Conservation (phyloP, 2,888 invertebrate genomes). For the Amaurobius ferox region DNA sequence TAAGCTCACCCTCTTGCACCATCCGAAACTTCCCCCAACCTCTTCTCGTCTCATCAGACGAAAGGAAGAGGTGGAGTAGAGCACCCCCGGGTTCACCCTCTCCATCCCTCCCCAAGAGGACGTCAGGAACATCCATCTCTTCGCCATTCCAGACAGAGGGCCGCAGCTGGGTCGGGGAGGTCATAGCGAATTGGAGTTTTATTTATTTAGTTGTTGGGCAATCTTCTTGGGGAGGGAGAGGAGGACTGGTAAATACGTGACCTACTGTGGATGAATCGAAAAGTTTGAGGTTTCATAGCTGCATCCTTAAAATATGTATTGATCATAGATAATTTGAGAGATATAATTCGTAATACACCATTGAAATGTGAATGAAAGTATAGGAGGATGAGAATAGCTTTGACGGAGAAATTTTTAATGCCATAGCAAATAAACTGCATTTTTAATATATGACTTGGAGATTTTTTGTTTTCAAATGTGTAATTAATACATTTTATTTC, state of each 20-base stretch:
- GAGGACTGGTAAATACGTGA: constrained; percentile 38
- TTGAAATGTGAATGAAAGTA: too few species aligned
- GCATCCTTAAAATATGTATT: too few species aligned
- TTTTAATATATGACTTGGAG: too few species aligned
- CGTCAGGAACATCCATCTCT: constrained; percentile 51
- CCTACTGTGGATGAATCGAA: constrained; percentile 47
- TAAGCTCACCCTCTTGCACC: neutral
- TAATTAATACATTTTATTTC: too few species aligned
- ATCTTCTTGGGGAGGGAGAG: neutral
- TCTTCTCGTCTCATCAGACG: neutral
- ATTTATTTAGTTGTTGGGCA: neutral
- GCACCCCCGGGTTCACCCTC: neutral
- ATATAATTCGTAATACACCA: too few species aligned
- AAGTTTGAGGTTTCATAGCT: constrained; percentile 57
- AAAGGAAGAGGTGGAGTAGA: neutral
- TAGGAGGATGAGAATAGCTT: too few species aligned
- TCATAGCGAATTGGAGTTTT: constrained; percentile 63
- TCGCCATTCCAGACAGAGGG: constrained; percentile 44
- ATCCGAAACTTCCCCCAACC: neutral
- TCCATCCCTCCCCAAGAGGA: neutral
- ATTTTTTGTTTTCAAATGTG: too few species aligned
- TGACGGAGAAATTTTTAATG: too few species aligned
- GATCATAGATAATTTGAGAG: too few species aligned
- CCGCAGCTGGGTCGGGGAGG: constrained; percentile 61
- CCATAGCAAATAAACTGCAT: too few species aligned